Evolutionary conservation across 2,888 invertebrate species (phyloP), one percentile per base, ranked within the genome.

Genomic region (Cerastis leucographa): DNA sequence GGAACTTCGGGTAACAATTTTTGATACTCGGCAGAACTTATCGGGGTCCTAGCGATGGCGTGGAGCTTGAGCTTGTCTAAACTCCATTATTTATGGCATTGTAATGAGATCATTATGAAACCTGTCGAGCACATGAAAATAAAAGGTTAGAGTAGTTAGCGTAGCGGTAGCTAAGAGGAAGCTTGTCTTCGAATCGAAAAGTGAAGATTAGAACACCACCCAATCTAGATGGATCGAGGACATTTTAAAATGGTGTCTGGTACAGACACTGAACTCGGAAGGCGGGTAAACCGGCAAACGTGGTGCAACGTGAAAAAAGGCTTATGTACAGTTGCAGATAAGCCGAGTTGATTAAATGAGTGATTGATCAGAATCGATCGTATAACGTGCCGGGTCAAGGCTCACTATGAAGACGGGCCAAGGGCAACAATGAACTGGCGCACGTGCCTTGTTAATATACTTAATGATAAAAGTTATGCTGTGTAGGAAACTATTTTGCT

Each of bases 1-100:
- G 99, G 81, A 99, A 99, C 95, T 99, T 98, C 92, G 98, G 98
- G 96, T 96, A 92, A 88, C 9, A 19, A 19, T 71, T 80, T 42
- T 44, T 61, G 42, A 64, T 67, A 56, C 44, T 17, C 22, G 51
- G 42, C 22, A 61, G 2, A 35, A 61, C 19, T 17, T 29, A 17
- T 59, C 59, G 29, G 1, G 59, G 35, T 11, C 29, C 35, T 35
- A 9, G 61, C 19, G 17, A 35, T 35, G 3, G 35, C 35, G 35
- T 35, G 3, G 35, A 35, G 2, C 35, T 59, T 8, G 19, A 9
- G 35, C 9, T 19, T 9, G 35, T 35, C 19, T 35, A 11, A 35
- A 19, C 19, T 19, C 5, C 4, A 9, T 35, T 4, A 61, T 59
- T 29, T 61, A 61, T 19, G 5, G 19, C 9, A 35, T 61, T 35